Conservation (phyloP, 2,113 vertebrate species). For the Hippocampus abdominalis region DNA sequence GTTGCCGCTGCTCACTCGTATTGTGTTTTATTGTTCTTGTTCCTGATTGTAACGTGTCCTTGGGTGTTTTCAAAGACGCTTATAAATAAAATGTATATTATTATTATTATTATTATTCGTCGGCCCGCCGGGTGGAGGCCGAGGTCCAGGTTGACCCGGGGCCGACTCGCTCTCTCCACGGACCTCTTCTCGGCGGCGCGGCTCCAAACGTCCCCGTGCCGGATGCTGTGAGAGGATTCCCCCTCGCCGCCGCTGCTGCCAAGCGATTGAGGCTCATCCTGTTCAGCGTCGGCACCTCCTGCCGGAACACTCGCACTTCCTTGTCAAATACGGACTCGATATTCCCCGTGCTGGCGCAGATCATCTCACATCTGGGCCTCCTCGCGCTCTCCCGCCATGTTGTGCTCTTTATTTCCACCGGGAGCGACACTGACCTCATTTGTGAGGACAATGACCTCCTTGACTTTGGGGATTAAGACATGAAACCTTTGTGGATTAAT, state of each 20-base stretch:
- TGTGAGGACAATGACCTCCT: slow-evolving; percentile 83
- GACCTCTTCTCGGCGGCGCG: background rate
- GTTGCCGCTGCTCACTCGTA: too few relatives aligned
- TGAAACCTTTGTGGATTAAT: slow-evolving; percentile 85
- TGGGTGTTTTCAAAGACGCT: too few relatives aligned
- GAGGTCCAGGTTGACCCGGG: background rate
- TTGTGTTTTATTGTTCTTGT: too few relatives aligned
- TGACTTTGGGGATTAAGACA: slow-evolving; percentile 84
- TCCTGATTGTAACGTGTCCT: too few relatives aligned
- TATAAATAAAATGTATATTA: too few relatives aligned
- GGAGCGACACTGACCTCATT: slow-evolving; percentile 81
- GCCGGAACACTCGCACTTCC: background rate
- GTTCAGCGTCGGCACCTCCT: background rate
- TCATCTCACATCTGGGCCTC: slow-evolving; percentile 8
- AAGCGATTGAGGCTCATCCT: background rate
- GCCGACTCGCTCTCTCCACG: too few relatives aligned
- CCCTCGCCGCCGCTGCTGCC: background rate
- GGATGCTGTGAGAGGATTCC: background rate
- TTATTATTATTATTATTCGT: too few relatives aligned
- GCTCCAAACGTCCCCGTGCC: background rate
- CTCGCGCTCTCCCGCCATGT: slow-evolving; percentile 44
- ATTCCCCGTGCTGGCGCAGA: background rate
- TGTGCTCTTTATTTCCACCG: slow-evolving; percentile 62
- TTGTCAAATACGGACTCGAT: slow-evolving; percentile 1
- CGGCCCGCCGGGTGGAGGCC: too few relatives aligned